Evolutionary conservation across 53 echinoderm and acorn worm genomes (phyloP), one percentile per base, ranked within the genome.

Genomic region (Antedon mediterranea): DNA sequence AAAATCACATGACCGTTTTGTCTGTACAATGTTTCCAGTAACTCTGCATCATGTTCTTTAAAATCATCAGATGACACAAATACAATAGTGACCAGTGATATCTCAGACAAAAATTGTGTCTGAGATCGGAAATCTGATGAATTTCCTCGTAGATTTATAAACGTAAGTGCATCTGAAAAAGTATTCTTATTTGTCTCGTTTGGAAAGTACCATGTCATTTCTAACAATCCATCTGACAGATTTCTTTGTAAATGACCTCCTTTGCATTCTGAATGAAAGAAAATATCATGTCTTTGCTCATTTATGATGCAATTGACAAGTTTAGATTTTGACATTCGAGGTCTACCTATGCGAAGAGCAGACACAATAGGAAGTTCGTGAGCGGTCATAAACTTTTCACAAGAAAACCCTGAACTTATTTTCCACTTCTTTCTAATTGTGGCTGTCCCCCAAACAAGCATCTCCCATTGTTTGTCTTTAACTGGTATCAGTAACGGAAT

Each of bases 381-480:
- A 8, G 23, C 23, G 1, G 57, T 2, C 57, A 57, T 57, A 3
- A 26, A 57, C 23, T 26, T 57, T 57, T 57, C 57, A 57, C 57
- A 57, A 8, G 57, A 57, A 18, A 26, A 57, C 2, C 57, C 57
- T 57, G 57, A 57, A 23, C 57, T 15, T 18, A 34, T 80, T 80
- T 80, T 80, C 80, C 80, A 80, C 37, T 80, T 37, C 27, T 80
- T 80, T 29, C 37, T 80, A 27, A 80, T 32, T 7, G 41, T n/a
- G n/a, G n/a, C n/a, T n/a, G n/a, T n/a, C n/a, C n/a, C n/a, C n/a
- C n/a, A n/a, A n/a, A n/a, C n/a, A 57, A 57, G 57, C 57, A 57
- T 11, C 23, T 57, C 57, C 11, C 57, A 57, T 26, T 34, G 28
- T 20, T 73, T 34, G 29, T 32, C 23, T 30, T 28, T 37, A 71